Evolutionary conservation across 2,888 invertebrate species (phyloP).

Genomic region (Archips xylosteana): DNA sequence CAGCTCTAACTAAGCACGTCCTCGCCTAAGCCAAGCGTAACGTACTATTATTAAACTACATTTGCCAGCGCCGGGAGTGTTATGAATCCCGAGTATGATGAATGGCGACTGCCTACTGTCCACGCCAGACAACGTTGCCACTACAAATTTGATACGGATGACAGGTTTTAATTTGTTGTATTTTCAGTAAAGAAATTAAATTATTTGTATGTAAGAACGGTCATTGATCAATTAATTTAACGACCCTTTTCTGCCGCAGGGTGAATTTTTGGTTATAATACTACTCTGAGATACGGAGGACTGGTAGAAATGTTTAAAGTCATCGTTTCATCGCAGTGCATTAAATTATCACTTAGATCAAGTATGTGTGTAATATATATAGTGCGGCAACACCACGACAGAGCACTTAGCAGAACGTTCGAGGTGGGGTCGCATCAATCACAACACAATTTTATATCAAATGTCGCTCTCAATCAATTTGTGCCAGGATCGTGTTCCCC

Average conservation of each 20-base stretch:
- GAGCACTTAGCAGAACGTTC: slow-evolving; percentile 80
- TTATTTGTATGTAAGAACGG: too few relatives aligned
- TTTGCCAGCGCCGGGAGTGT: slow-evolving; percentile 68
- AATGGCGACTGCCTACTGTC: slow-evolving; percentile 58
- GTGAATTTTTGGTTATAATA: not conserved
- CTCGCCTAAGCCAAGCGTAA: slow-evolving; percentile 55
- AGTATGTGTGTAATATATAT: slow-evolving; percentile 49
- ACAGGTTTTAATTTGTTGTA: slow-evolving; percentile 22
- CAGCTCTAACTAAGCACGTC: slow-evolving; percentile 37
- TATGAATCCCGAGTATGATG: slow-evolving; percentile 79
- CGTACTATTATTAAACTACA: slow-evolving; percentile 70
- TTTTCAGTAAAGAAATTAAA: slow-evolving; percentile 6
- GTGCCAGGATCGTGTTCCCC: slow-evolving; percentile 79
- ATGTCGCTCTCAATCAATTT: slow-evolving; percentile 86
- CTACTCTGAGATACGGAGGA: not conserved
- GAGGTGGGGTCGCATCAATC: slow-evolving; percentile 83
- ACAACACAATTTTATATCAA: slow-evolving; percentile 86
- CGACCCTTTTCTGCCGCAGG: slow-evolving; percentile 60
- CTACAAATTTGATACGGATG: slow-evolving; percentile 28
- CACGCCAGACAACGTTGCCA: slow-evolving; percentile 34
- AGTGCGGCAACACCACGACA: slow-evolving; percentile 66
- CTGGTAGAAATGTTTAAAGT: not conserved
- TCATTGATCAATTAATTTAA: slow-evolving; percentile 67
- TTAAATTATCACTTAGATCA: slow-evolving; percentile 6
- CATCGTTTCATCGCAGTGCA: slow-evolving; percentile 3